Evolutionary conservation across 1,140 invertebrate genomes (phyloP), one percentile per base, ranked within the genome.

Genomic region (Scaptomyza hsui): DNA sequence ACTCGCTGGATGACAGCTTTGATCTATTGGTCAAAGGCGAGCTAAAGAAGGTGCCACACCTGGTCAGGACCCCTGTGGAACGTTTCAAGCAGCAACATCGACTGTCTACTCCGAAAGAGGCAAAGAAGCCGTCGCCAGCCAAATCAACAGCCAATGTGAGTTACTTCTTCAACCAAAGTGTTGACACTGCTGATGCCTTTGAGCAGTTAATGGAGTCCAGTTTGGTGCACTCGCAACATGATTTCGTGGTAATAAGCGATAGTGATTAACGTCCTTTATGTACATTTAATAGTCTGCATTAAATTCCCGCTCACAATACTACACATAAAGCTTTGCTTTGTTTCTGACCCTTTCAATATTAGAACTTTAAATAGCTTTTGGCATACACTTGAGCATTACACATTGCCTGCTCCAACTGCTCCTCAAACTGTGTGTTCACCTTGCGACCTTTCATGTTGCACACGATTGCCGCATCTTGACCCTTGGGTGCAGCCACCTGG

Each of bases 391-490:
- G 92, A 12, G 94, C 94, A 60, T 86, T 88, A n/a, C 68, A 19
- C 21, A 94, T 65, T 10, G 93, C 93, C 51, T 92, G 90, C 16
- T 93, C 91, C 6, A 94, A 71, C 42, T 93, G 77, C 37, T 83
- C 75, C 49, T 94, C 90, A 67, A 94, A 92, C 26, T 92, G 85
- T 24, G 92, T 80, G 6, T 91, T 78, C 0, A 95, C 81, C 62
- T 93, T 92, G 63, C 92, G 92, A 3, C 92, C 88, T 80, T 93
- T 94, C 91, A 95, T 93, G 83, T 93, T 94, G 68, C 92, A 94
- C 6, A 93, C 91, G 5, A 92, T 72, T 3, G 81, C 64, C 0
- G 92, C 75, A 91, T 94, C 91, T 83, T 94, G 93, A 32, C 93
- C 93, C 79, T 93, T 93, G 0, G 93, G 92, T 2, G 91, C 57